A percentile compares a stretch with the other conserved stretches of the same genome.
These are phyloP conservation scores for Platalea minor DNA, from an alignment of 2,797 vertebrate genomes.

Conservation along the genomic window DNA sequence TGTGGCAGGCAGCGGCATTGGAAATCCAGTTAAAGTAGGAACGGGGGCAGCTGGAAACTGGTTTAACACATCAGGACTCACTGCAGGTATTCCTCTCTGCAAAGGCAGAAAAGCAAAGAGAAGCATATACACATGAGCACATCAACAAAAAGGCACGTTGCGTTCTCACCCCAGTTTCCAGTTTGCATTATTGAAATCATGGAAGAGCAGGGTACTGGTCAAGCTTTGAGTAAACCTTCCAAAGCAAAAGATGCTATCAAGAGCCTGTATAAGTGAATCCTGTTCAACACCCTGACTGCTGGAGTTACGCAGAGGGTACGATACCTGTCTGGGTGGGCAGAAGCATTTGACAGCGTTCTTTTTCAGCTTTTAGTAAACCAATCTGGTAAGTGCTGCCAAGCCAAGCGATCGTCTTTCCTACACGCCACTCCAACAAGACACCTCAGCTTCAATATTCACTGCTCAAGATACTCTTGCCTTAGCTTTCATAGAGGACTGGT, in stretches of 20 bases:
- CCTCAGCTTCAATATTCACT: neutral
- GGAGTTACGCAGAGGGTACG: neutral
- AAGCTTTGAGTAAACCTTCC: neutral
- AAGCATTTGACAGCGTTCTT: neutral
- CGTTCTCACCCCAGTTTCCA: neutral
- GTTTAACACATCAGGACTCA: constrained; percentile 90
- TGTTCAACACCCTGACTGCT: neutral
- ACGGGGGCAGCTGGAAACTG: constrained; percentile 93
- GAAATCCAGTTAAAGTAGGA: constrained; percentile 87
- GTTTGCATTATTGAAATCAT: neutral
- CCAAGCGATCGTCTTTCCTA: neutral
- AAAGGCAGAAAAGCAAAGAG: neutral
- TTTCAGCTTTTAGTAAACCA: neutral
- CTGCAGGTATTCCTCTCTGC: constrained; percentile 90
- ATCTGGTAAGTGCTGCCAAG: neutral
- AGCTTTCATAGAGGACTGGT: neutral
- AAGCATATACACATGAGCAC: fast-evolving
- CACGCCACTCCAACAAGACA: neutral
- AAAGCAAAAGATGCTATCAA: fast-evolving
- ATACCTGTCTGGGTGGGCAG: neutral
- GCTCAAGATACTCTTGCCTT: neutral
- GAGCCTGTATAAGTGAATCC: neutral
- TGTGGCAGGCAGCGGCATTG: constrained; percentile 81
- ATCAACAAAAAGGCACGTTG: fast-evolving
- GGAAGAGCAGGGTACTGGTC: neutral